phyloP scores from a whole-genome alignment of 2,888 invertebrate genomes.

The Scrobipalpa atriplicella region DNA sequence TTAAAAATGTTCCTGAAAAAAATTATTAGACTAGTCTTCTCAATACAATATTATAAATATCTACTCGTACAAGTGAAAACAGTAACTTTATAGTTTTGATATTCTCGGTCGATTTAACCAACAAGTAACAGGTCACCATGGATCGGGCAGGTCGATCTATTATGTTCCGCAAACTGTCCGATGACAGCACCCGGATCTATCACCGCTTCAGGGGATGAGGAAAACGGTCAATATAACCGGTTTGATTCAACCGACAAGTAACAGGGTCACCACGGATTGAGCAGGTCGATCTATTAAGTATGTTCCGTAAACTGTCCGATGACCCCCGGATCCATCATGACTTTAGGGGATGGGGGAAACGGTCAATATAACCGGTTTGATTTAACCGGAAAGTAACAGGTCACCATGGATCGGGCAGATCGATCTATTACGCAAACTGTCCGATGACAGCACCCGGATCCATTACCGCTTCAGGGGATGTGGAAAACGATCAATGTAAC shows the following conservation, averaged over 20 bases:
- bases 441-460: too few relatives aligned
- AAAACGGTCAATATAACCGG: neutral
- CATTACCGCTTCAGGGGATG: too few relatives aligned
- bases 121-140: neutral
- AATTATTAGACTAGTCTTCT: too few relatives aligned
- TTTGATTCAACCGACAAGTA: neutral
- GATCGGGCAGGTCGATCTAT: constrained; percentile 24
- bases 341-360: neutral
- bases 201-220: neutral
- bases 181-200: neutral
- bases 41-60: too few relatives aligned
- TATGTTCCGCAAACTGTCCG: constrained; percentile 22
- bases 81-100: neutral
- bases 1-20: too few relatives aligned
- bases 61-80: too few relatives aligned
- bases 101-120: constrained; percentile 1
- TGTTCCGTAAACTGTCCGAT: constrained; percentile 20
- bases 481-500: too few relatives aligned
- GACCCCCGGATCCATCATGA: neutral
- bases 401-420: too few relatives aligned
- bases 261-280: neutral
- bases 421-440: too few relatives aligned
- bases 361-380: neutral
- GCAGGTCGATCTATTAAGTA: constrained; percentile 25
- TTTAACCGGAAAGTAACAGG: neutral